Evolutionary conservation across 2,888 invertebrate species (phyloP), one percentile per base, ranked within the genome.

Genomic region (Dicyrtoma fusca): DNA sequence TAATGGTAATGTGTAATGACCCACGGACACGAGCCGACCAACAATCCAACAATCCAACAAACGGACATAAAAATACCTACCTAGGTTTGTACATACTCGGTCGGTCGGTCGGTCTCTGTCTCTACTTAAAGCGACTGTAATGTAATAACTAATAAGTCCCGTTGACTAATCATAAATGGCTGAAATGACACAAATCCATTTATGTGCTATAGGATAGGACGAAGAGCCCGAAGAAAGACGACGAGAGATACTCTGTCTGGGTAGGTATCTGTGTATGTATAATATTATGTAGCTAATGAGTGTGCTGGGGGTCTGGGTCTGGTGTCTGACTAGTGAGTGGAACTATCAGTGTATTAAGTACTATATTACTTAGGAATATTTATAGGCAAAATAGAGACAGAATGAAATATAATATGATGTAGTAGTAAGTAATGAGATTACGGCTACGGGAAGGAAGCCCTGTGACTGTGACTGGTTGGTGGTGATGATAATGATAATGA

Each of bases 151-250:
- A 34, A 25, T 25, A 63, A 64, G 49, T 64, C 64, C 64, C 64
- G 64, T 64, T 64, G 19, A 44, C 42, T 62, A 62, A 62, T 62
- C 62, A 62, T 64, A 64, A 64, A 64, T 64, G 64, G 64, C 49
- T 25, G 25, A 47, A 64, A 64, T 64, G 64, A 64, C 64, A 64
- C 64, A 64, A 64, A 64, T 64, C 64, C 64, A 64, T 64, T 64
- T 64, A 64, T 13, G 14, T 23, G 57, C n/a, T n/a, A n/a, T n/a
- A 57, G 19, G 49, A 17, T 19, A 49, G 49, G 11, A 49, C 11
- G 11, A 4, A 11, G 19, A 23, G 19, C n/a, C 6, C 21, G 53
- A 53, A 19, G 53, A 19, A 10, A 17, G 21, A n/a, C n/a, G n/a
- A n/a, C n/a, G n/a, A n/a, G n/a, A n/a, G n/a, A n/a, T n/a, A n/a